Evolutionary conservation across 1,140 invertebrate species (phyloP).

Genomic region (Colletes latitarsis): DNA sequence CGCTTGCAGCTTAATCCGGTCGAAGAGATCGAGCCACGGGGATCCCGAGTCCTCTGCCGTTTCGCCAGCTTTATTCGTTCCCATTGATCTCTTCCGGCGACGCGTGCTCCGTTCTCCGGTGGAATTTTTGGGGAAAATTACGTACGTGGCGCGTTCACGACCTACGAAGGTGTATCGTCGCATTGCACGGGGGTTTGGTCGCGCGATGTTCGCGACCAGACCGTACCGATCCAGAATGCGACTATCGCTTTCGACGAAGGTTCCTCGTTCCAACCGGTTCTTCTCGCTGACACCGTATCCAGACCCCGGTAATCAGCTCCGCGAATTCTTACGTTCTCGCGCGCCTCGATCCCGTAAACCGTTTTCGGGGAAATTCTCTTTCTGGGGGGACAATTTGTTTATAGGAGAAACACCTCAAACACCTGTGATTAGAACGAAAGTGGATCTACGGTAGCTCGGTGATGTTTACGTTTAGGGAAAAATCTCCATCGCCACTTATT

Average conservation of each 20-base stretch:
- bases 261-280: slow-evolving; percentile 62
- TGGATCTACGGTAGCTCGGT: too few relatives aligned
- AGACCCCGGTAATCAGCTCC: slow-evolving; percentile 26
- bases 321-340: slow-evolving; percentile 7
- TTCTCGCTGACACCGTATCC: slow-evolving; percentile 41
- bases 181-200: not conserved
- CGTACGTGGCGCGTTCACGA: too few relatives aligned
- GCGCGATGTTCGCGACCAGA: not conserved
- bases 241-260: slow-evolving; percentile 64
- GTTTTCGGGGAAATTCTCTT: too few relatives aligned
- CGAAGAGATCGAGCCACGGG: too few relatives aligned
- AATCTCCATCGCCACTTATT: too few relatives aligned
- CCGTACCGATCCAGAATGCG: slow-evolving; percentile 33
- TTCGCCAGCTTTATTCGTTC: not conserved
- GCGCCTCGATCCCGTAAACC: not conserved
- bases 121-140: slow-evolving; percentile 24
- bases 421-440: too few relatives aligned
- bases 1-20: too few relatives aligned
- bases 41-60: too few relatives aligned
- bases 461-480: too few relatives aligned
- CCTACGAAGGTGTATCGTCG: not conserved
- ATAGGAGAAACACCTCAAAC: too few relatives aligned
- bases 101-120: not conserved
- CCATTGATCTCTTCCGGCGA: not conserved
- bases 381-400: too few relatives aligned